These are phyloP conservation scores for Pseudobourletiella spinata DNA, from an alignment of 1,140 invertebrate species.

Conservation along the genomic window DNA sequence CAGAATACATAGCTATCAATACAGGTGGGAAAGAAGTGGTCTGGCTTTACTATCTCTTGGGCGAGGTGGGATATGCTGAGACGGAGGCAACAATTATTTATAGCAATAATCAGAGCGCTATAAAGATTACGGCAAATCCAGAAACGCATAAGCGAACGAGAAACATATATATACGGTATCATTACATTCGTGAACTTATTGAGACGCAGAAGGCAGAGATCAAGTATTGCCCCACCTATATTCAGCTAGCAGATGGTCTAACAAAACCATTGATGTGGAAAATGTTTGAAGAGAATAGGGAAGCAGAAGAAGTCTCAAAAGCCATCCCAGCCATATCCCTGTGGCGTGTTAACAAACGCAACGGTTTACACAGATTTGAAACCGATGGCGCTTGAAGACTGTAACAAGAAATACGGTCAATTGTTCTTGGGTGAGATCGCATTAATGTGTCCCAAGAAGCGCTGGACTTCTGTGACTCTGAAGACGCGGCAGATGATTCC, in stretches of 20 bases:
- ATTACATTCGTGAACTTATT: neutral
- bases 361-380: too few relatives aligned
- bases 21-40: constrained; percentile 39
- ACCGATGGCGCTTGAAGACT: too few relatives aligned
- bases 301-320: too few relatives aligned
- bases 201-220: neutral
- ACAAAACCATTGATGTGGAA: neutral
- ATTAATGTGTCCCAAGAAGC: too few relatives aligned
- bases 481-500: neutral
- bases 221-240: neutral
- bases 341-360: constrained; percentile 38
- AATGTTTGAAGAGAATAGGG: constrained; percentile 32
- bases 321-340: too few relatives aligned
- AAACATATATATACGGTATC: constrained; percentile 25
- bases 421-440: too few relatives aligned
- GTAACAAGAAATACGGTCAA: too few relatives aligned
- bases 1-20: constrained; percentile 39
- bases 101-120: constrained; percentile 35
- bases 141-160: constrained; percentile 35
- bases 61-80: neutral
- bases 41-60: constrained; percentile 23
- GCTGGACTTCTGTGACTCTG: neutral
- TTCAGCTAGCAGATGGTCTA: neutral
- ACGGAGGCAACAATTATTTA: neutral
- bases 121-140: constrained; percentile 34